Conservation (phyloP, 2,888 invertebrate genomes). For the Dione juno region DNA sequence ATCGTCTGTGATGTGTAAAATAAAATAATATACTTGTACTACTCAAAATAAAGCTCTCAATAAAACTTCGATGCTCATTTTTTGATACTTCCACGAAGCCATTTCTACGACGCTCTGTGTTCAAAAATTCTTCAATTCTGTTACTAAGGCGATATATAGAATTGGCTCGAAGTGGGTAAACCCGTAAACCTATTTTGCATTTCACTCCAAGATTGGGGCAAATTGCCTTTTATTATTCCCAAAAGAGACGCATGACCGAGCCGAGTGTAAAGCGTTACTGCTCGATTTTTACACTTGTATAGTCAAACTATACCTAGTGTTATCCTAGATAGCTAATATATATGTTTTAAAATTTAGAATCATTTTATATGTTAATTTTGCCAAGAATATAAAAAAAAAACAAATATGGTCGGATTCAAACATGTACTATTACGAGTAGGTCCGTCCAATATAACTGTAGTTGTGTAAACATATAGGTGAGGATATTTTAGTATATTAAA, state of each 20-base stretch:
- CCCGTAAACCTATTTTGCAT: slow-evolving; percentile 61
- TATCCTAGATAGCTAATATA: neutral
- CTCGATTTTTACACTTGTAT: slow-evolving; percentile 18
- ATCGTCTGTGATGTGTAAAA: neutral
- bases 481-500: too few species aligned
- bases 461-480: too few species aligned
- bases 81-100: neutral
- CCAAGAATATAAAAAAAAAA: neutral
- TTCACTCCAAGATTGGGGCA: slow-evolving; percentile 54
- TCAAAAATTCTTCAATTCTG: slow-evolving; percentile 35
- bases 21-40: neutral
- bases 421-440: too few species aligned
- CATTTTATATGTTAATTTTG: neutral
- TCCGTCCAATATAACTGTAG: too few species aligned
- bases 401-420: neutral
- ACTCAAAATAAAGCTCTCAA: neutral
- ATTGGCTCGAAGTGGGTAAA: slow-evolving; percentile 39
- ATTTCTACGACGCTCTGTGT: neutral
- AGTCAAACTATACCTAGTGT: slow-evolving; percentile 1
- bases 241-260: slow-evolving; percentile 24
- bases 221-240: slow-evolving; percentile 57
- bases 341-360: neutral
- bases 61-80: neutral
- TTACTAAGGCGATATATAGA: slow-evolving; percentile 40
- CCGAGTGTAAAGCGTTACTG: slow-evolving; percentile 11